phyloP scores from a whole-genome alignment of 2,797 vertebrate species.

The Coilia nasus region DNA sequence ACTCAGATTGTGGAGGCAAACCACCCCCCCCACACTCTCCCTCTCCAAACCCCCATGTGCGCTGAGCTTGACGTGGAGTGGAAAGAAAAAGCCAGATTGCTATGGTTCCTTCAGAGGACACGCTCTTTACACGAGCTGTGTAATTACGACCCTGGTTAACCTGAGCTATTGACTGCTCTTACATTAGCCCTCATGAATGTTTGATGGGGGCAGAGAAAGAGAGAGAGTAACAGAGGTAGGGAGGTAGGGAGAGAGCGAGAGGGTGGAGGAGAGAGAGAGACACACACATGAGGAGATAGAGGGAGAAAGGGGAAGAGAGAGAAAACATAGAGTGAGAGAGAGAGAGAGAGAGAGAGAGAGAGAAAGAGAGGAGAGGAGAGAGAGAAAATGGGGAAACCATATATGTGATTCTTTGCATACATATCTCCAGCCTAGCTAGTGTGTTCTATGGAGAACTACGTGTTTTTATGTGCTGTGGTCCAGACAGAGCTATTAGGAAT shows the following conservation, averaged over 20 bases:
- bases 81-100: slow-evolving; percentile 5
- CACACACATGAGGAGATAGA: no score
- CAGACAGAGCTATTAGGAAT: no score
- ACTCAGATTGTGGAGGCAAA: no score
- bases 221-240: slow-evolving; percentile 7
- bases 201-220: slow-evolving; percentile 53
- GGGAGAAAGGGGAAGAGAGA: background rate
- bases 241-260: background rate
- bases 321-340: background rate
- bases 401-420: no score
- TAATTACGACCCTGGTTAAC: slow-evolving; percentile 40
- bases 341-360: background rate
- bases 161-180: slow-evolving; percentile 28
- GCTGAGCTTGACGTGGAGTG: no score
- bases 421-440: no score
- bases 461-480: no score
- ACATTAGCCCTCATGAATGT: slow-evolving; percentile 57
- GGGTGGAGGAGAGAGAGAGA: background rate
- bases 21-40: no score
- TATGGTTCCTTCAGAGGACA: background rate
- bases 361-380: background rate
- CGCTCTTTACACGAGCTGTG: slow-evolving; percentile 41
- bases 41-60: no score
- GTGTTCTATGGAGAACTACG: no score
- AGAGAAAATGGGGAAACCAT: background rate